A percentile compares a stretch with the other conserved stretches of the same genome.
Conservation (phyloP, 2,113 vertebrate species). For the Plecturocebus donacophilus region DNA sequence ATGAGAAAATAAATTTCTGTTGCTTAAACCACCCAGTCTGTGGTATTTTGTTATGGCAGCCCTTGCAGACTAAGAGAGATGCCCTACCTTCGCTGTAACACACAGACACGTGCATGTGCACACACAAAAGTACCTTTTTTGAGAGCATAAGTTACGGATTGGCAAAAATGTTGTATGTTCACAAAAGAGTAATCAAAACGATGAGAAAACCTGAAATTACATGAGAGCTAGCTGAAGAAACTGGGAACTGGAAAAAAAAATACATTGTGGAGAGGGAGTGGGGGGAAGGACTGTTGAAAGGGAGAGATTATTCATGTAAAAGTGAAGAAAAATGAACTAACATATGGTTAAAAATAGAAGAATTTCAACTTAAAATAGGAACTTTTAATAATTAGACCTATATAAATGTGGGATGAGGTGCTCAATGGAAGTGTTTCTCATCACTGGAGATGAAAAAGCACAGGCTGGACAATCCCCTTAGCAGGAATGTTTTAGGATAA, state of each 20-base stretch:
- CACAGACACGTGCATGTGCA: not conserved
- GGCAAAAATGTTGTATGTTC: not conserved
- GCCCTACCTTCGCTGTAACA: not conserved
- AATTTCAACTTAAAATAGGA: constrained; percentile 3
- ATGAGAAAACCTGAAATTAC: not conserved
- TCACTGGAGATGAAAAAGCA: not conserved
- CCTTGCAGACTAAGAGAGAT: not conserved
- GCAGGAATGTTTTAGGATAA: not conserved
- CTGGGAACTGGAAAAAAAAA: not conserved
- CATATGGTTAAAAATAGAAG: not conserved
- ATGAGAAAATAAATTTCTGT: not conserved
- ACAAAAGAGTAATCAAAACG: constrained; percentile 36
- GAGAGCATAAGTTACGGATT: not conserved
- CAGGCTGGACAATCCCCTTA: not conserved
- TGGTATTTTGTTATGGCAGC: not conserved
- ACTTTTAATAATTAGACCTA: not conserved
- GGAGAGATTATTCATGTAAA: not conserved
- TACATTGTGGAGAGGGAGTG: not conserved
- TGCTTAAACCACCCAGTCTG: not conserved
- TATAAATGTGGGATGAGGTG: not conserved
- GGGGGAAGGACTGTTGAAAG: not conserved
- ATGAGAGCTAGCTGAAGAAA: not conserved
- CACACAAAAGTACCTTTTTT: not conserved
- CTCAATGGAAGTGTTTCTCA: not conserved
- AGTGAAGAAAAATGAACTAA: not conserved